Conservation (phyloP, 1,140 invertebrate species). For the Globodera rostochiensis region DNA sequence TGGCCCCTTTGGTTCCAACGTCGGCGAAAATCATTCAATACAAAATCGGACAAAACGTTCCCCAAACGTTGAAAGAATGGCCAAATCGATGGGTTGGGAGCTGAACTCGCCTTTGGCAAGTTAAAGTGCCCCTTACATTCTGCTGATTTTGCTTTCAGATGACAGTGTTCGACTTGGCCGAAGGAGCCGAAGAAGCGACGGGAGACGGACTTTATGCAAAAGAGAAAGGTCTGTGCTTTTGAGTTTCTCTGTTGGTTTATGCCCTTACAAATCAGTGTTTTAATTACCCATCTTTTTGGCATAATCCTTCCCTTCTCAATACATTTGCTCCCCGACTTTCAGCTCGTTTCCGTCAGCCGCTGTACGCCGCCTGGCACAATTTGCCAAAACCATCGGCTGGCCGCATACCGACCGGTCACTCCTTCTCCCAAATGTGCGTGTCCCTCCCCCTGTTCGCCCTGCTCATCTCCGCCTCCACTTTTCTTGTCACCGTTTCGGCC, state of each 20-base stretch:
- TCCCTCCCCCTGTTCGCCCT: constrained; percentile 39
- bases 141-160: not conserved
- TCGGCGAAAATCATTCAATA: not conserved
- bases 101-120: constrained; percentile 29
- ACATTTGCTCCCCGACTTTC: not conserved
- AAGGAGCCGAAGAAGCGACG: constrained; percentile 18
- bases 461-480: constrained; percentile 39
- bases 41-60: constrained; percentile 19
- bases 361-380: not conserved
- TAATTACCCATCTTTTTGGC: too few species aligned
- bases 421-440: constrained; percentile 25
- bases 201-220: not conserved
- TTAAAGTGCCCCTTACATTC: not conserved
- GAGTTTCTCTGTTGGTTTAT: not conserved
- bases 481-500: constrained; percentile 42
- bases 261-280: too few species aligned
- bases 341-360: not conserved
- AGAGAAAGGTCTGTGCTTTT: too few species aligned
- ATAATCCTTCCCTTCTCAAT: too few species aligned
- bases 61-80: not conserved
- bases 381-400: not conserved
- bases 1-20: not conserved
- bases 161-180: constrained; percentile 34
- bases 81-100: constrained; percentile 27
- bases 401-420: not conserved